Percentiles rank a stretch among this genome's conserved stretches.
These are phyloP conservation scores for Symphodus melops DNA, from an alignment of 2,113 vertebrate genomes.

Conservation along the genomic window DNA sequence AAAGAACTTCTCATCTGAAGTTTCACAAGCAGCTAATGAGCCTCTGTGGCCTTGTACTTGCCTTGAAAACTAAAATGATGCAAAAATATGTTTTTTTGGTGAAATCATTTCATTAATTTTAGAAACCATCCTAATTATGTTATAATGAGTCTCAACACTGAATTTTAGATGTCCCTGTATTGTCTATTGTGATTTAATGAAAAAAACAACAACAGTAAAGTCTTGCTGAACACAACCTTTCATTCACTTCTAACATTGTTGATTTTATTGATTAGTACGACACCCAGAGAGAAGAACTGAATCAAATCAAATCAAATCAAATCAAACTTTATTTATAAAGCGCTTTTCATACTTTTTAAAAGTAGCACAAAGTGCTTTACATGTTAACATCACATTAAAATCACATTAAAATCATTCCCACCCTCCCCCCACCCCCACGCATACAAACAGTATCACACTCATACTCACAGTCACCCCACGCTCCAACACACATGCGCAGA, in stretches of 20 bases:
- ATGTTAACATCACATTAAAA: no score
- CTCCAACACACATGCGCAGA: no score
- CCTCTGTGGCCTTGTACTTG: not conserved
- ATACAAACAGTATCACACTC: no score
- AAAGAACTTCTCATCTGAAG: not conserved
- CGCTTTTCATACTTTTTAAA: no score
- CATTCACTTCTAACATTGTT: not conserved
- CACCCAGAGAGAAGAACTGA: not conserved
- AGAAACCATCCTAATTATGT: not conserved
- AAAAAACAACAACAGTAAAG: not conserved
- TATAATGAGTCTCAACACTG: not conserved
- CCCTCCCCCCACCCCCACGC: no score
- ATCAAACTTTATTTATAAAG: no score
- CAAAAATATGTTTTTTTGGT: not conserved
- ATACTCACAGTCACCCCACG: no score
- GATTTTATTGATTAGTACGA: not conserved
- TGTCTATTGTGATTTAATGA: not conserved
- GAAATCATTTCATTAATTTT: not conserved
- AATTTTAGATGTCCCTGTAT: not conserved
- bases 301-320: no score
- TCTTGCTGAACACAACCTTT: not conserved
- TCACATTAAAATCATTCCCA: no score
- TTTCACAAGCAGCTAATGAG: not conserved
- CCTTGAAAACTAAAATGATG: not conserved
- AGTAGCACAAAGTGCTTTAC: no score